These are phyloP conservation scores for Sigmodon hispidus DNA, from an alignment of 2,113 vertebrate genomes.

Conservation along the genomic window DNA sequence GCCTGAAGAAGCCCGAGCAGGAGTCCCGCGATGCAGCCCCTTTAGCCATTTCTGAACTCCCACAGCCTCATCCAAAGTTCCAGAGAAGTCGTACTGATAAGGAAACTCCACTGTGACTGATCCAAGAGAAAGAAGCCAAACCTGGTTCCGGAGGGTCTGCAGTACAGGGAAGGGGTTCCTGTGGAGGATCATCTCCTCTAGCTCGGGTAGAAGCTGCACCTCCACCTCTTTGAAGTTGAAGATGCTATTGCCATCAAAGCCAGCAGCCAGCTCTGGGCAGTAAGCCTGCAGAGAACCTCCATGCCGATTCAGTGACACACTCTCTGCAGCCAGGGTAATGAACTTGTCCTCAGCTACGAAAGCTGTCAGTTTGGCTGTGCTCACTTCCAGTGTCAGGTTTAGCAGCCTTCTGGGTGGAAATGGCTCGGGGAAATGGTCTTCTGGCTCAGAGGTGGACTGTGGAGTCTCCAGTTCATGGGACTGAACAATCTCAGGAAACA, in stretches of 20 bases:
- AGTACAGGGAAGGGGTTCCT: constrained; percentile 90
- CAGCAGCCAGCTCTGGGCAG: constrained; percentile 89
- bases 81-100: constrained; percentile 96
- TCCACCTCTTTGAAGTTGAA: constrained; percentile 91
- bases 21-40: constrained; percentile 87
- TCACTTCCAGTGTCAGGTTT: constrained; percentile 89
- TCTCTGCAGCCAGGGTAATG: constrained; percentile 89
- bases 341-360: constrained; percentile 91
- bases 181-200: constrained; percentile 91
- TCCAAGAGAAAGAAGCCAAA: constrained; percentile 92
- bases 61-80: constrained; percentile 93
- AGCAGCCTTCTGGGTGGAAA: constrained; percentile 79
- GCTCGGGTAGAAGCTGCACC: constrained; percentile 88
- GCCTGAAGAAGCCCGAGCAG: neutral
- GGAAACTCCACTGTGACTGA: constrained; percentile 93
- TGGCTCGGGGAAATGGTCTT: constrained; percentile 40
- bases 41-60: constrained; percentile 97
- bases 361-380: constrained; percentile 88
- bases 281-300: constrained; percentile 85
- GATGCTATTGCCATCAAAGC: constrained; percentile 95
- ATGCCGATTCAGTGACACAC: constrained; percentile 87
- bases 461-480: constrained; percentile 12
- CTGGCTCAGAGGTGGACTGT: neutral
- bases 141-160: constrained; percentile 88
- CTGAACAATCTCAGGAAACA: neutral